phyloP scores from a whole-genome alignment of 2,888 invertebrate genomes.

The Caenorhabditis doughertyi region DNA sequence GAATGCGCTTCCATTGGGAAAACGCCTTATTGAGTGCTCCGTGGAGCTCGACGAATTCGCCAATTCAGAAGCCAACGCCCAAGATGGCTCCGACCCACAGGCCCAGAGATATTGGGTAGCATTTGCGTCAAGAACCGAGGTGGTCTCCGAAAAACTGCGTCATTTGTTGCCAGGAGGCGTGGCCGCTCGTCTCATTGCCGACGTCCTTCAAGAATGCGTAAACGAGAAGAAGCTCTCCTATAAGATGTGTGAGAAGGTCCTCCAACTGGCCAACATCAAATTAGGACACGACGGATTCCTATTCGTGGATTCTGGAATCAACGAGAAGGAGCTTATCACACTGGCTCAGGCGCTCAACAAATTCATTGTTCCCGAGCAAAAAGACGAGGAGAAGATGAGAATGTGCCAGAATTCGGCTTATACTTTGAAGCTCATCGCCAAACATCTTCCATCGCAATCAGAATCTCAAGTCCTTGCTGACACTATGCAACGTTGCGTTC shows the following conservation, averaged over 20 bases:
- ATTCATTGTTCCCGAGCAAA: conserved; percentile 73
- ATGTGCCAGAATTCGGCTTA: conserved; percentile 79
- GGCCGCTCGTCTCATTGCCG: conserved; percentile 89
- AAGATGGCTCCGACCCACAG: conserved; percentile 61
- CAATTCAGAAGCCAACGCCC: conserved; percentile 66
- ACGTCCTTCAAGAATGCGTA: conserved; percentile 86
- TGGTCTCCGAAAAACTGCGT: conserved; percentile 82
- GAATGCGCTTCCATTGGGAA: conserved; percentile 71
- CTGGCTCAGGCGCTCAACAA: conserved; percentile 74
- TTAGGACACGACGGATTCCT: conserved; percentile 86
- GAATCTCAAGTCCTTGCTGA: conserved; percentile 71
- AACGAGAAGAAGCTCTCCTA: conserved; percentile 83
- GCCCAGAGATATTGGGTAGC: conserved; percentile 74
- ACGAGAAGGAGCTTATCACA: conserved; percentile 72
- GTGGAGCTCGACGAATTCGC: conserved; percentile 77
- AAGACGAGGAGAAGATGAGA: conserved; percentile 67
- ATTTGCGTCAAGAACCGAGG: conserved; percentile 72
- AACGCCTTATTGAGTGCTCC: conserved; percentile 70
- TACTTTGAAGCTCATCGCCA: conserved; percentile 78
- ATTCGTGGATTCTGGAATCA: conserved; percentile 70
- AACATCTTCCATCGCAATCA: conserved; percentile 70
- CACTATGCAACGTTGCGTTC: conserved; percentile 74
- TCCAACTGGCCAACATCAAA: conserved; percentile 91
- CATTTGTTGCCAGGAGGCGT: conserved; percentile 88
- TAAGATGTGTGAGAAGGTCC: conserved; percentile 86